A percentile compares a stretch with the other conserved stretches of the same genome.
Conservation (phyloP, 2,888 invertebrate genomes). For the Lepidochitona cinerea region DNA sequence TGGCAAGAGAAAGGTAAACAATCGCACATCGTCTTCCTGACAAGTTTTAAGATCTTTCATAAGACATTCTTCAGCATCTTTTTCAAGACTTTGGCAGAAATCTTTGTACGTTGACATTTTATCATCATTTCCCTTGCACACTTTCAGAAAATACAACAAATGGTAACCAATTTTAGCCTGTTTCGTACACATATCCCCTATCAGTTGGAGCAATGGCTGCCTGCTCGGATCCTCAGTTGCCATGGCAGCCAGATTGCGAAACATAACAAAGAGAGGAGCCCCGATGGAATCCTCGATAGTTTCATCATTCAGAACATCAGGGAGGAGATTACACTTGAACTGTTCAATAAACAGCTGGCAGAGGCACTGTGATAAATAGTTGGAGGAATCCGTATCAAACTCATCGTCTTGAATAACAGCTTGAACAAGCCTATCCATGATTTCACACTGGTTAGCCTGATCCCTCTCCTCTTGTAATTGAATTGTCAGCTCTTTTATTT, state of each 20-base stretch:
- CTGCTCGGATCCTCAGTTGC: constrained; percentile 82
- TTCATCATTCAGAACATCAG: constrained; percentile 73
- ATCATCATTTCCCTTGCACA: constrained; percentile 75
- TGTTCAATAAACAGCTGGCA: constrained; percentile 75
- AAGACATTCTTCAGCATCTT: constrained; percentile 73
- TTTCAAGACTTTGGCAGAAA: constrained; percentile 85
- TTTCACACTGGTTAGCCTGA: constrained; percentile 75
- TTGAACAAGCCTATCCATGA: constrained; percentile 78
- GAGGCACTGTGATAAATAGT: constrained; percentile 76
- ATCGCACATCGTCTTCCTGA: constrained; percentile 88
- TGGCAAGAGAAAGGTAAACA: constrained; percentile 93
- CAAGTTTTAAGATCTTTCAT: constrained; percentile 88
- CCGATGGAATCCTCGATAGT: constrained; percentile 83
- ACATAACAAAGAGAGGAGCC: constrained; percentile 88
- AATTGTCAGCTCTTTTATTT: constrained; percentile 75
- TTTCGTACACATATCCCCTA: constrained; percentile 83
- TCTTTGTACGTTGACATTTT: constrained; percentile 91
- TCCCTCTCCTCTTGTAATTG: constrained; percentile 76
- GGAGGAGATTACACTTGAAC: constrained; percentile 73
- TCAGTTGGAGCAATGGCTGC: constrained; percentile 83
- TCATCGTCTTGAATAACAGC: constrained; percentile 73
- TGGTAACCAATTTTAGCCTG: constrained; percentile 87
- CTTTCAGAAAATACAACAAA: constrained; percentile 91
- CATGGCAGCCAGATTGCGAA: constrained; percentile 82
- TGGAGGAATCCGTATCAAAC: constrained; percentile 76